These are phyloP conservation scores for Trichosurus vulpecula DNA, from an alignment of 2,797 vertebrate genomes.

Conservation along the genomic window DNA sequence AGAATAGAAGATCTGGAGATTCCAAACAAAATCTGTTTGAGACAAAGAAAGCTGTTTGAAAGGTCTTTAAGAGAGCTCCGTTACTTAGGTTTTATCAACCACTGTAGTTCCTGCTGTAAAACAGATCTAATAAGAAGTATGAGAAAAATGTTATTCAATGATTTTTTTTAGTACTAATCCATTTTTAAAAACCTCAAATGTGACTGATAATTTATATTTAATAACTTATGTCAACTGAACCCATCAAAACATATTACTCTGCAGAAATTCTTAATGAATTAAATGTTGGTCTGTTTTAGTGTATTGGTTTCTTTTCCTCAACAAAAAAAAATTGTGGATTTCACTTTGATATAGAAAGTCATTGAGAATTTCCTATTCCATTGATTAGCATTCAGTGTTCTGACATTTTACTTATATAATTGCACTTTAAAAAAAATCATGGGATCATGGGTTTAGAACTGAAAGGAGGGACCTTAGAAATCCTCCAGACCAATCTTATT, in stretches of 20 bases:
- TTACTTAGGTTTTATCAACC: slow-evolving; percentile 30
- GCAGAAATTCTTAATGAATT: slow-evolving; percentile 44
- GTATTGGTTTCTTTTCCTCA: slow-evolving; percentile 41
- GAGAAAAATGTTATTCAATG: slow-evolving; percentile 33
- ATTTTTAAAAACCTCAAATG: slow-evolving; percentile 20
- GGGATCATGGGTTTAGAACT: neutral
- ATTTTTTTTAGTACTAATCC: neutral
- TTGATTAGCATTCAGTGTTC: slow-evolving; percentile 3
- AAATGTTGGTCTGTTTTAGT: slow-evolving; percentile 50
- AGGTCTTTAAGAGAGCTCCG: slow-evolving; percentile 48
- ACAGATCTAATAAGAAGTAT: slow-evolving; percentile 19
- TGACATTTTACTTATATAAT: slow-evolving; percentile 51
- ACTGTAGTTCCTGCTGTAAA: neutral
- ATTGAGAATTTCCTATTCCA: slow-evolving; percentile 10
- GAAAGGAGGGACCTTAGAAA: neutral
- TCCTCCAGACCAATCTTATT: neutral
- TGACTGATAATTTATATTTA: slow-evolving; percentile 33
- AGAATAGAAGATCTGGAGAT: slow-evolving; percentile 32
- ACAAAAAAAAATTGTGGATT: slow-evolving; percentile 10
- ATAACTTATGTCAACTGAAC: neutral
- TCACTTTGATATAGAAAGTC: slow-evolving; percentile 35
- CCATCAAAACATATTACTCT: slow-evolving; percentile 20
- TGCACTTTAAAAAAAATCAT: neutral
- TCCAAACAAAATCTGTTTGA: slow-evolving; percentile 27
- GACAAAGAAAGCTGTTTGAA: slow-evolving; percentile 30